These are phyloP conservation scores for Meliscaeva auricollis DNA, from an alignment of 2,888 invertebrate genomes.

Conservation along the genomic window DNA sequence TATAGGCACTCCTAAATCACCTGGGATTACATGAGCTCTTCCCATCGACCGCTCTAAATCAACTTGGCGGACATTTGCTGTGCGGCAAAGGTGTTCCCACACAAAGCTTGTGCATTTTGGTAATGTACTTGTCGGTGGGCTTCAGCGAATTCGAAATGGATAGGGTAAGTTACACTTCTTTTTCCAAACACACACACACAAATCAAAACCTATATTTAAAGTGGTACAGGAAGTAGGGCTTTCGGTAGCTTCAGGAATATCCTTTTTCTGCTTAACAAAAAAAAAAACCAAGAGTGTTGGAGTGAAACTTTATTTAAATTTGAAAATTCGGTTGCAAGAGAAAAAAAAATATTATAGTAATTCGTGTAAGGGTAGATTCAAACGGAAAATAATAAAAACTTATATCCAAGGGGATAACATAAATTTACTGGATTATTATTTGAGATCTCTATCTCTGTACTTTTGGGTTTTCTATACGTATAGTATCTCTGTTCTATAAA, in stretches of 20 bases:
- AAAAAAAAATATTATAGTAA: conserved; percentile 1
- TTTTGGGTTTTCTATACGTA: conserved; percentile 43
- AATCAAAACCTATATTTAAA: neutral
- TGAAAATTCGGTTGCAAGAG: conserved; percentile 46
- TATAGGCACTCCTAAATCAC: conserved; percentile 81
- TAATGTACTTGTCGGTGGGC: conserved; percentile 81
- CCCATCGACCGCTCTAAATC: conserved; percentile 81
- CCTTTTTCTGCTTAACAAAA: neutral
- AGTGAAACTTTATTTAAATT: conserved; percentile 74
- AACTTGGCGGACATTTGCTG: conserved; percentile 81
- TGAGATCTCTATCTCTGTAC: conserved; percentile 62
- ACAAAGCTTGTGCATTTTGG: conserved; percentile 80
- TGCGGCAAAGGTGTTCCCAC: conserved; percentile 80
- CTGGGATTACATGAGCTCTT: conserved; percentile 81
- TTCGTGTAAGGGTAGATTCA: conserved; percentile 32
- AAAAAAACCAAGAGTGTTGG: conserved; percentile 27
- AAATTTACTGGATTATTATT: conserved; percentile 75
- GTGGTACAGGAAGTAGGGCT: neutral
- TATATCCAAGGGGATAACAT: conserved; percentile 72
- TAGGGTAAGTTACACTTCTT: conserved; percentile 80
- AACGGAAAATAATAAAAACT: conserved; percentile 76
- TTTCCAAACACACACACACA: neutral
- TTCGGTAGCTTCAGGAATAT: conserved; percentile 4
- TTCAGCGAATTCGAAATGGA: conserved; percentile 83
- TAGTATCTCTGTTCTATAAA: conserved; percentile 13